Percentiles rank a stretch among this genome's conserved stretches.
Conservation (phyloP, 1,140 invertebrate genomes). For the Drosophila pruinosa region DNA sequence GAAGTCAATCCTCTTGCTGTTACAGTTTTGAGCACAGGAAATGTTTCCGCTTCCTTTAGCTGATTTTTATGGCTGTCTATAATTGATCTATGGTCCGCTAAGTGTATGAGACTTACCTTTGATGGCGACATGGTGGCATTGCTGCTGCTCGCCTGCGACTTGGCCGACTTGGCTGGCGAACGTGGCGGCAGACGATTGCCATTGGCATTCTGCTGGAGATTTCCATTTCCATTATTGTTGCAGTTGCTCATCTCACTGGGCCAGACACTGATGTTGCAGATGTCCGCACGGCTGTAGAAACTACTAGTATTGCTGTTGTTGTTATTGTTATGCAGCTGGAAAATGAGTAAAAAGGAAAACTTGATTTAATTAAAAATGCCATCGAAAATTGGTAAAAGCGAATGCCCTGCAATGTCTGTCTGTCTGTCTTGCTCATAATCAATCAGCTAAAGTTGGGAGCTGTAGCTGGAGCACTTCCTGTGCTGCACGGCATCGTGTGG, state of each 20-base stretch:
- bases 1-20: conserved; percentile 8
- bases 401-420: conserved; percentile 2
- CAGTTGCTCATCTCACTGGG: conserved; percentile 9
- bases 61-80: background rate
- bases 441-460: conserved; percentile 23
- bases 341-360: conserved; percentile 11
- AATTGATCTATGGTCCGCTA: background rate
- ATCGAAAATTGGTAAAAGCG: conserved; percentile 15
- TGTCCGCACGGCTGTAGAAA: conserved; percentile 69
- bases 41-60: conserved; percentile 33
- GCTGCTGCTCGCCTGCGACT: conserved; percentile 69
- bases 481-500: conserved; percentile 16
- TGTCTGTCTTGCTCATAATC: conserved; percentile 22
- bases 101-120: conserved; percentile 54
- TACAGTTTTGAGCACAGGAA: conserved; percentile 19
- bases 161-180: conserved; percentile 65
- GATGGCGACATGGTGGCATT: conserved; percentile 72
- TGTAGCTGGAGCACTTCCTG: conserved; percentile 15
- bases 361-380: conserved; percentile 43
- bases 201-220: conserved; percentile 28
- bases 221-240: conserved; percentile 14
- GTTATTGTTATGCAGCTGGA: conserved; percentile 29
- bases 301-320: conserved; percentile 34
- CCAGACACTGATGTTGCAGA: conserved; percentile 50
- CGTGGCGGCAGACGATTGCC: conserved; percentile 64